Percentiles rank a stretch among this genome's conserved stretches.
Evolutionary conservation across 2,113 vertebrate species (phyloP).

Genomic region (Rhabdornis inornatus): DNA sequence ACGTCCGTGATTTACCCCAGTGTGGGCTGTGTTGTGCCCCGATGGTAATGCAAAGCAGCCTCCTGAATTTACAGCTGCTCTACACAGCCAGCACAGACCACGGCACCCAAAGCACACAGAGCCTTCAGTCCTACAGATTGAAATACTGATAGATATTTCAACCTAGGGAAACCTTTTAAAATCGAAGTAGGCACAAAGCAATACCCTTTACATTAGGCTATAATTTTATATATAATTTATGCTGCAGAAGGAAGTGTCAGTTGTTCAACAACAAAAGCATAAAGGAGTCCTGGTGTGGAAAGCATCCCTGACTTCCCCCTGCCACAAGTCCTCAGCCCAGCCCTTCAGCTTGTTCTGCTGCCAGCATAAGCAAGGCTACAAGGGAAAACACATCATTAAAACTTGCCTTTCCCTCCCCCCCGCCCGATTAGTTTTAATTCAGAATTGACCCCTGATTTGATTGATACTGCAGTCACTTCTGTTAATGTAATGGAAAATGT

Average conservation of each 20-base stretch:
- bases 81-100: background rate
- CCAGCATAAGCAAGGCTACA: background rate
- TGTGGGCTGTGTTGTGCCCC: background rate
- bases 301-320: background rate
- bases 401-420: too few species aligned
- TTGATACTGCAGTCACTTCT: background rate
- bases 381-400: background rate
- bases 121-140: accelerated
- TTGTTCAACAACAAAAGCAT: background rate
- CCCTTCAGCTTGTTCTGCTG: background rate
- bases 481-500: background rate
- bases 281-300: background rate
- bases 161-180: background rate
- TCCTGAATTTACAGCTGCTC: conserved; percentile 5
- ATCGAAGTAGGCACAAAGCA: background rate
- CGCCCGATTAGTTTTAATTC: background rate
- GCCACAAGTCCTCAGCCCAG: background rate
- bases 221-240: background rate
- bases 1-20: background rate
- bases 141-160: background rate
- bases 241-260: background rate
- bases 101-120: background rate
- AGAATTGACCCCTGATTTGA: background rate
- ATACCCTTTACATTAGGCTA: background rate
- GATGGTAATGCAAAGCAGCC: background rate